A percentile compares a stretch with the other conserved stretches of the same genome.
Evolutionary conservation across 2,888 invertebrate genomes (phyloP).

Genomic region (Drosophila neonasuta): DNA sequence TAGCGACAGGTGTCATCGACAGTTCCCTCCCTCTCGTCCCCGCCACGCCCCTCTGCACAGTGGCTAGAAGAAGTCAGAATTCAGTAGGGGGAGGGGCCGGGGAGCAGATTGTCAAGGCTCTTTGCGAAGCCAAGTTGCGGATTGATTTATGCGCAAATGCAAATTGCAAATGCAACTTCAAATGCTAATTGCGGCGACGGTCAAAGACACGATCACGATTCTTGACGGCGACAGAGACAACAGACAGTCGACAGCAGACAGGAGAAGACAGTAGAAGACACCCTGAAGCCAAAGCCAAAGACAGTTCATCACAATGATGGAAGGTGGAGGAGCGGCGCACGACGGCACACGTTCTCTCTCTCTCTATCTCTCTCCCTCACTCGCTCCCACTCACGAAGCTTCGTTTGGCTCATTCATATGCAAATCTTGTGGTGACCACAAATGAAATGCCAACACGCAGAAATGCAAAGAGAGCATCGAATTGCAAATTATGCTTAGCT

Average conservation of each 20-base stretch:
- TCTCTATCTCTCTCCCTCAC: slow-evolving; percentile 5
- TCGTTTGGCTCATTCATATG: slow-evolving; percentile 68
- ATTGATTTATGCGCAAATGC: slow-evolving; percentile 72
- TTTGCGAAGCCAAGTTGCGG: slow-evolving; percentile 26
- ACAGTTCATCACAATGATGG: slow-evolving; percentile 71
- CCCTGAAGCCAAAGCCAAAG: slow-evolving; percentile 40
- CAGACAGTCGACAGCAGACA: neutral
- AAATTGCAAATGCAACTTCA: slow-evolving; percentile 74
- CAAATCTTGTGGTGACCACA: slow-evolving; percentile 70
- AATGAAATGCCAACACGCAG: slow-evolving; percentile 78
- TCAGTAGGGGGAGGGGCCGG: neutral
- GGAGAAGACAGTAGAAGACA: slow-evolving; percentile 18
- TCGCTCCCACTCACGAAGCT: neutral
- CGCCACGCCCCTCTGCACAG: neutral
- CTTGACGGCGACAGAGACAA: slow-evolving; percentile 5
- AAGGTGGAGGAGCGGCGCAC: slow-evolving; percentile 24
- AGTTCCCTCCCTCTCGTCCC: neutral
- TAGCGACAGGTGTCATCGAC: slow-evolving; percentile 36
- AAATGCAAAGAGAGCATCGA: slow-evolving; percentile 76
- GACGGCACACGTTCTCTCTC: neutral
- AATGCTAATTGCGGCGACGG: slow-evolving; percentile 75
- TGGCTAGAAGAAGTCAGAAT: slow-evolving; percentile 14
- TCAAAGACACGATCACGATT: slow-evolving; percentile 67
- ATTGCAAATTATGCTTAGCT: slow-evolving; percentile 72
- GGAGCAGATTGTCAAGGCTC: slow-evolving; percentile 38